These are phyloP conservation scores for Cyprinodon brontotheroides DNA, from an alignment of 2,113 vertebrate genomes.

Conservation along the genomic window DNA sequence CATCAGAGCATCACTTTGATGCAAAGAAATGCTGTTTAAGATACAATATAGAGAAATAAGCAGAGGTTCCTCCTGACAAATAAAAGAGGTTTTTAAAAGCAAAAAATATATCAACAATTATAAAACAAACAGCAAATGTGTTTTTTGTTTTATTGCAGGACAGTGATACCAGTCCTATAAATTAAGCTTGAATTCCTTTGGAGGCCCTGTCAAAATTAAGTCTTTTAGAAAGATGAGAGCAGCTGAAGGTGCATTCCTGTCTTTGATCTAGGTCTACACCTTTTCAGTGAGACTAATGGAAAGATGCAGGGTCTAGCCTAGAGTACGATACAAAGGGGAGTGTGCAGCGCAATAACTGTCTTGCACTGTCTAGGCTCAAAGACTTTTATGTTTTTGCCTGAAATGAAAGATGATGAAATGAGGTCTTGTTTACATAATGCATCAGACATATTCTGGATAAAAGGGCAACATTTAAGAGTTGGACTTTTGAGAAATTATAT, in stretches of 20 bases:
- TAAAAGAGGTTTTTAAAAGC: constrained; percentile 30
- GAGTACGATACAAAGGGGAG: constrained; percentile 15
- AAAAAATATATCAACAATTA: constrained; percentile 13
- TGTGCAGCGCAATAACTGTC: constrained; percentile 19
- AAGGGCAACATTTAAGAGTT: background rate
- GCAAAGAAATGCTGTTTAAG: constrained; percentile 7
- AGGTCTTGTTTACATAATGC: constrained; percentile 7
- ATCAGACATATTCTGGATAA: constrained; percentile 18
- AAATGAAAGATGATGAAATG: constrained; percentile 18
- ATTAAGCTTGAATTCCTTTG: constrained; percentile 17
- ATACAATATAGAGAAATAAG: constrained; percentile 1
- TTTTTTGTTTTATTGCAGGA: constrained; percentile 24
- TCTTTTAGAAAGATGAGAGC: constrained; percentile 63
- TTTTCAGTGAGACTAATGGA: constrained; percentile 28
- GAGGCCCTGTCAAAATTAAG: constrained; percentile 45
- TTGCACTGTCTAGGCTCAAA: constrained; percentile 17
- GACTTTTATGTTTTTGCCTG: constrained; percentile 8
- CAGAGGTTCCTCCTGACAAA: constrained; percentile 2
- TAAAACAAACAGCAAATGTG: constrained; percentile 28
- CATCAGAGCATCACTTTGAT: constrained; percentile 7
- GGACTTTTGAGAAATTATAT: background rate
- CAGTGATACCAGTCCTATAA: constrained; percentile 10
- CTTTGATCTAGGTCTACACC: constrained; percentile 54
- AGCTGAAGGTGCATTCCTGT: constrained; percentile 48
- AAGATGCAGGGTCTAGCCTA: constrained; percentile 31